Percentiles rank a stretch among this genome's conserved stretches.
Conservation (phyloP, 2,888 invertebrate species). For the Lasioglossum figueresi region DNA sequence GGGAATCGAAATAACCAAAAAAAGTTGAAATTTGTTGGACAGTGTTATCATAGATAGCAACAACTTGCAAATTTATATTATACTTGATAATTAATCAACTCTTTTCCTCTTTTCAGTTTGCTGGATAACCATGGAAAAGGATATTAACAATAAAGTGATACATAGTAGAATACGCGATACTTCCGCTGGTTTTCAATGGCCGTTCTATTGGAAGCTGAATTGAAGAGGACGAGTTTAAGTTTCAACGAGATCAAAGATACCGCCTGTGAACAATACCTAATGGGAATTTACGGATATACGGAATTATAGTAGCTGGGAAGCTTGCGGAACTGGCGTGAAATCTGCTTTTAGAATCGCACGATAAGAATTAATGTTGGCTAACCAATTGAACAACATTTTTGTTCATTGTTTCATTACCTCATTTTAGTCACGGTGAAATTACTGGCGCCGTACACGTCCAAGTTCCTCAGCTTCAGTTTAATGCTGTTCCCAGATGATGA, state of each 20-base stretch:
- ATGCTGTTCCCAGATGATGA: conserved; percentile 85
- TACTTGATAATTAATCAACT: background rate
- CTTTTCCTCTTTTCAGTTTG: background rate
- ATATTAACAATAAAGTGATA: background rate
- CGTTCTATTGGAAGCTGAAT: background rate
- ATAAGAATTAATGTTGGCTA: too few relatives aligned
- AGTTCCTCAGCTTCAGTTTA: conserved; percentile 86
- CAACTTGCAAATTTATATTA: background rate
- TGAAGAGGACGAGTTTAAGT: background rate
- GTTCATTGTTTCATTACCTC: conserved; percentile 82
- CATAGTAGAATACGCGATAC: background rate
- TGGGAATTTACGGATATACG: background rate
- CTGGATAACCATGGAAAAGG: background rate
- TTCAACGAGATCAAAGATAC: conserved; percentile 6
- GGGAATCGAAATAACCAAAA: too few relatives aligned
- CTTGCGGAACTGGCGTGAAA: conserved; percentile 4
- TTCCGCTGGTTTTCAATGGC: background rate
- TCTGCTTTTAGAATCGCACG: background rate
- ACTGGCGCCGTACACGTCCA: conserved; percentile 88
- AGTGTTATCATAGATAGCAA: too few relatives aligned
- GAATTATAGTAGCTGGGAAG: background rate
- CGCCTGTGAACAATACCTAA: background rate
- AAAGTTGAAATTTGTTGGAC: too few relatives aligned
- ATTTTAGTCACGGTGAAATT: conserved; percentile 86
- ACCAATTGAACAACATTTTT: too few relatives aligned